Conservation (phyloP, 2,888 invertebrate species). For the Metellina segmentata region DNA sequence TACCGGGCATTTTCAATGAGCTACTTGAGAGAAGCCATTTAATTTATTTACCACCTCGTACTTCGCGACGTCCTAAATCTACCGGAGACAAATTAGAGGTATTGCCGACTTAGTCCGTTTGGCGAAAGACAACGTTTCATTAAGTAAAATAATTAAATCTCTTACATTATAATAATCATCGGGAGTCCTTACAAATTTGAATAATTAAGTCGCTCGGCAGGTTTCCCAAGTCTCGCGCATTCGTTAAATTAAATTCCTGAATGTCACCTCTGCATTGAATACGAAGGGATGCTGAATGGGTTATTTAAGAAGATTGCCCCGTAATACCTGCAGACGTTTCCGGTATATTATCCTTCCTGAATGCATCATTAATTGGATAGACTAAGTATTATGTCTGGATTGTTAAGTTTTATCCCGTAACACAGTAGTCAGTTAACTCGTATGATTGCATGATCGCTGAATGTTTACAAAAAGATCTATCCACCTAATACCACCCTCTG, state of each 20-base stretch:
- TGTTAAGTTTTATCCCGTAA: not conserved
- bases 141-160: constrained; percentile 52
- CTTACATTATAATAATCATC: constrained; percentile 36
- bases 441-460: no score
- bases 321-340: constrained; percentile 15
- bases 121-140: constrained; percentile 22
- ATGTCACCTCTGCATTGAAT: not conserved
- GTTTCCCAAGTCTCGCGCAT: not conserved
- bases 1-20: constrained; percentile 10
- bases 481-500: no score
- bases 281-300: not conserved
- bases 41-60: constrained; percentile 47
- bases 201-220: constrained; percentile 15
- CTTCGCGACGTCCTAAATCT: not conserved
- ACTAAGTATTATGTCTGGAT: not conserved
- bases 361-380: constrained; percentile 9
- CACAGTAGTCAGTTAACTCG: no score
- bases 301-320: constrained; percentile 29
- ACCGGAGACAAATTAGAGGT: constrained; percentile 40
- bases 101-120: not conserved
- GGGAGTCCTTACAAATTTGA: constrained; percentile 17
- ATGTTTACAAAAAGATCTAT: no score
- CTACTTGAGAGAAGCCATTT: constrained; percentile 18
- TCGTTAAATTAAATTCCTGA: constrained; percentile 25
- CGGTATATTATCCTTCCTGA: not conserved